Conservation (phyloP, 1,140 invertebrate genomes). For the Himalopsyche phryganea region DNA sequence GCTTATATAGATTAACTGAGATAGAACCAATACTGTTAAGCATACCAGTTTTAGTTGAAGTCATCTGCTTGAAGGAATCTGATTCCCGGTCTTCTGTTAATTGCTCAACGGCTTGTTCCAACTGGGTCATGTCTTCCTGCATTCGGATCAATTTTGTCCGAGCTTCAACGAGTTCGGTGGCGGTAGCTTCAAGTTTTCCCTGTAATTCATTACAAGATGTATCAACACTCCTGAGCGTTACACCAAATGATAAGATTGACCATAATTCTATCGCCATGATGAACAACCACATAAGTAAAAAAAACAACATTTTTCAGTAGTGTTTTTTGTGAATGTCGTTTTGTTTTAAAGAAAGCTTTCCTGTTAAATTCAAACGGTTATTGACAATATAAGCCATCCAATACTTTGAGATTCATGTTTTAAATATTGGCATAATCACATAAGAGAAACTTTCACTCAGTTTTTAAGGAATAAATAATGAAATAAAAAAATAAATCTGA, state of each 20-base stretch:
- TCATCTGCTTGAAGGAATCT: slow-evolving; percentile 22
- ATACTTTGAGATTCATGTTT: no score
- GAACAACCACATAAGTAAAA: not conserved
- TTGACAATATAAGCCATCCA: no score
- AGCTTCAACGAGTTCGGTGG: slow-evolving; percentile 44
- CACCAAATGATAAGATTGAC: not conserved
- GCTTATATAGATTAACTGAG: not conserved
- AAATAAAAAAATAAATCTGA: no score
- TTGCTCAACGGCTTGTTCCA: slow-evolving; percentile 21
- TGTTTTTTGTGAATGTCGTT: no score
- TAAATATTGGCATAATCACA: no score
- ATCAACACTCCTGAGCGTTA: not conserved
- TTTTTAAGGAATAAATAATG: no score
- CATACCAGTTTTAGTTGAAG: slow-evolving; percentile 19
- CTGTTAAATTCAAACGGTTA: no score
- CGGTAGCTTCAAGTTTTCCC: slow-evolving; percentile 48
- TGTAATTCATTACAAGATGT: slow-evolving; percentile 32
- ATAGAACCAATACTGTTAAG: not conserved
- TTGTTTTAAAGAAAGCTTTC: no score
- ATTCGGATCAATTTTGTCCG: slow-evolving; percentile 39
- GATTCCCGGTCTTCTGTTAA: slow-evolving; percentile 21
- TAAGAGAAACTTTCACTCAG: no score
- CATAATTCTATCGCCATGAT: not conserved
- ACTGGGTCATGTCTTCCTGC: slow-evolving; percentile 20
- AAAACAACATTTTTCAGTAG: no score